These are phyloP conservation scores for Perithous albicinctus DNA, from an alignment of 2,888 invertebrate species.

Conservation along the genomic window DNA sequence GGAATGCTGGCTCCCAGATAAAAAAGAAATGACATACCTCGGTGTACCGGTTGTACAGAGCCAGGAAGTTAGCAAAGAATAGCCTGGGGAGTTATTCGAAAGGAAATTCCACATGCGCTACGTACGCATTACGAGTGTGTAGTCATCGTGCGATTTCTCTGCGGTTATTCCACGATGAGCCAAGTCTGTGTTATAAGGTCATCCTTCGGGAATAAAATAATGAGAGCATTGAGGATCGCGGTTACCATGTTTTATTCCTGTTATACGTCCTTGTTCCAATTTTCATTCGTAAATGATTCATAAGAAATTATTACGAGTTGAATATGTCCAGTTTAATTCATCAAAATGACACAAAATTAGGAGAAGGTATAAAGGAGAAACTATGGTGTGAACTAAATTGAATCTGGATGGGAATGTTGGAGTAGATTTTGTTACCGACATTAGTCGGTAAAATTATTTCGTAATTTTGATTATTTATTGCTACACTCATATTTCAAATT, in stretches of 20 bases:
- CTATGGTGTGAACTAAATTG: too few species aligned
- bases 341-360: background rate
- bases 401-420: too few species aligned
- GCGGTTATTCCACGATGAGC: slow-evolving; percentile 42
- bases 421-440: too few species aligned
- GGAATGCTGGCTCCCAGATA: slow-evolving; percentile 8
- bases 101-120: slow-evolving; percentile 55
- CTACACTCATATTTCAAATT: too few species aligned
- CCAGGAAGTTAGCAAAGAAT: slow-evolving; percentile 51
- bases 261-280: slow-evolving; percentile 25
- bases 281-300: slow-evolving; percentile 37
- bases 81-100: slow-evolving; percentile 43
- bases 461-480: too few species aligned
- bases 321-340: background rate
- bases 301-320: background rate
- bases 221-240: slow-evolving; percentile 39
- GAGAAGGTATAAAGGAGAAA: too few species aligned
- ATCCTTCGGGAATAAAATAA: slow-evolving; percentile 39
- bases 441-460: too few species aligned
- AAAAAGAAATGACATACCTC: slow-evolving; percentile 45
- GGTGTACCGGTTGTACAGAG: slow-evolving; percentile 20
- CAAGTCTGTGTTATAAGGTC: slow-evolving; percentile 47
- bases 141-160: slow-evolving; percentile 58
- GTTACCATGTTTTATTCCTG: slow-evolving; percentile 18
- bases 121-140: slow-evolving; percentile 30